phyloP scores from a whole-genome alignment of 2,888 invertebrate genomes.

The Chrysotoxum bicinctum region DNA sequence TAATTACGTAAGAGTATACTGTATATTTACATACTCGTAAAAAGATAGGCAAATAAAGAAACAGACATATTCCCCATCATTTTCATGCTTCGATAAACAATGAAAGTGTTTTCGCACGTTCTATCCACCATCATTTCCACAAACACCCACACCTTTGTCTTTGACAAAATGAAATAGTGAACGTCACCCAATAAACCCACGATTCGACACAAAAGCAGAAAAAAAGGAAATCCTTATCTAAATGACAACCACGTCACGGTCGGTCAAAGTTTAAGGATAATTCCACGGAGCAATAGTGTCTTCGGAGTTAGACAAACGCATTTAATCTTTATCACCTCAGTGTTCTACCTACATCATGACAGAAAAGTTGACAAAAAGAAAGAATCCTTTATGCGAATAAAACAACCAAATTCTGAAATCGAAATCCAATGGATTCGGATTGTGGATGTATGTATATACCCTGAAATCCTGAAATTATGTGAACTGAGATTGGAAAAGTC shows the following conservation, averaged over 20 bases:
- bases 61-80: background rate
- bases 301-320: constrained; percentile 42
- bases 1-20: too few species aligned
- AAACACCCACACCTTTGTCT: too few species aligned
- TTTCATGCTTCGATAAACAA: constrained; percentile 45
- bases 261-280: constrained; percentile 9
- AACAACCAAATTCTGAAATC: constrained; percentile 23
- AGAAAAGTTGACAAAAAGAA: background rate
- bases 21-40: background rate
- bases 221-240: background rate
- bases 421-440: constrained; percentile 46
- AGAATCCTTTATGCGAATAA: background rate
- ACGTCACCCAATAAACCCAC: background rate
- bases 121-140: constrained; percentile 34
- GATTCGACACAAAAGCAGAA: background rate
- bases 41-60: background rate
- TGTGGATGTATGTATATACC: background rate
- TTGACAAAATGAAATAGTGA: background rate
- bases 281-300: background rate
- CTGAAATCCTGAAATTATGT: background rate
- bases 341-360: background rate
- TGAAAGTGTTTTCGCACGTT: constrained; percentile 51
- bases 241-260: constrained; percentile 24
- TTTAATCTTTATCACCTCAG: constrained; percentile 44
- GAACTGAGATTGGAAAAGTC: constrained; percentile 47